These are phyloP conservation scores for Ichneumoninae sp. DNA, from an alignment of 2,888 invertebrate genomes.

Conservation along the genomic window DNA sequence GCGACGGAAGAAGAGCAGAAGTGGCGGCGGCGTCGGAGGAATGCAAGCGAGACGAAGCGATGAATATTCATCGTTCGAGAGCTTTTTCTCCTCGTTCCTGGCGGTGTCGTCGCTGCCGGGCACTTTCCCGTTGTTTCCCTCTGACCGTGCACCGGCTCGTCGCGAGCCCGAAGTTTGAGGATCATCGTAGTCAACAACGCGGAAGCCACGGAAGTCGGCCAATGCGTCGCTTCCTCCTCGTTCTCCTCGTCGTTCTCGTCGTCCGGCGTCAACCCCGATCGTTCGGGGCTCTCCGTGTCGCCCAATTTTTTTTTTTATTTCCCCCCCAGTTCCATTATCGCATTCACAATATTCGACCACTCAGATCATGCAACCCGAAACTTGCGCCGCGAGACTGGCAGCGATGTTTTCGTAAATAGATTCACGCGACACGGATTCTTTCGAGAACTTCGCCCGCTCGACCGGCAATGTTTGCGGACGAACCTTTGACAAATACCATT, in stretches of 20 bases:
- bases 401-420: neutral
- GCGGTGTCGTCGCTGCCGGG: constrained; percentile 55
- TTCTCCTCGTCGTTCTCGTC: constrained; percentile 14
- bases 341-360: neutral
- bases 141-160: constrained; percentile 36
- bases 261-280: constrained; percentile 27
- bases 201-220: constrained; percentile 71
- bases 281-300: constrained; percentile 4
- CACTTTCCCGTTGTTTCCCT: constrained; percentile 58
- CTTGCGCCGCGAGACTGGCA: neutral
- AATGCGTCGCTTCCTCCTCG: constrained; percentile 37
- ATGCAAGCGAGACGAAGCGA: constrained; percentile 75
- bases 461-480: neutral
- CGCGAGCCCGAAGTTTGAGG: constrained; percentile 61
- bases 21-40: constrained; percentile 54
- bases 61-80: constrained; percentile 81
- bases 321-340: neutral
- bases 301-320: constrained; percentile 14
- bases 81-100: constrained; percentile 72
- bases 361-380: constrained; percentile 1
- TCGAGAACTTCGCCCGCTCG: neutral
- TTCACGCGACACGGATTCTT: constrained; percentile 1
- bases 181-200: constrained; percentile 73
- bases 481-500: neutral
- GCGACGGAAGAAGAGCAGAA: constrained; percentile 47